phyloP scores from a whole-genome alignment of 1,140 invertebrate genomes.

The Ectropis grisescens region DNA sequence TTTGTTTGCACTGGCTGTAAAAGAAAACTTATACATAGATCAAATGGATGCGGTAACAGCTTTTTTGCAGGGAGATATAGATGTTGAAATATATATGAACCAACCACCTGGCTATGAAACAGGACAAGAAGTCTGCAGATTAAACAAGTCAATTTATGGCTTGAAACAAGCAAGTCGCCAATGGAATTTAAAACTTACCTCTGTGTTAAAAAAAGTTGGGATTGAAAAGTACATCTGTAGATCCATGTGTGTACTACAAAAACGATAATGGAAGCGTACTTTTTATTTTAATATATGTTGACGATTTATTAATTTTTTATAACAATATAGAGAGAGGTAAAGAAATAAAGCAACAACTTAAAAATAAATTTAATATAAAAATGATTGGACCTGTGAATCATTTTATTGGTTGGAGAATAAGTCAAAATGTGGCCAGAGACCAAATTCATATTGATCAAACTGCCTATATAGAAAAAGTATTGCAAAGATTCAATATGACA shows the following conservation, averaged over 20 bases:
- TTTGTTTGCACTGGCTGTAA: conserved; percentile 36
- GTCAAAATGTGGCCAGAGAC: conserved; percentile 11
- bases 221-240: conserved; percentile 14
- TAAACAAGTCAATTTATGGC: conserved; percentile 44
- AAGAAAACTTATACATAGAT: conserved; percentile 23
- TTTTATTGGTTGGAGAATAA: conserved; percentile 36
- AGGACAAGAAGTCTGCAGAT: conserved; percentile 21
- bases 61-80: conserved; percentile 35
- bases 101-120: conserved; percentile 35
- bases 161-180: conserved; percentile 29
- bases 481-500: conserved; percentile 34
- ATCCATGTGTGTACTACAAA: conserved; percentile 30
- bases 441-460: conserved; percentile 32
- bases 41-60: conserved; percentile 35
- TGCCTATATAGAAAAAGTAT: conserved; percentile 32
- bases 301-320: conserved; percentile 24
- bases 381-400: conserved; percentile 13
- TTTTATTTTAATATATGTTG: conserved; percentile 29
- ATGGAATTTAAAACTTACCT: conserved; percentile 28
- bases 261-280: conserved; percentile 11
- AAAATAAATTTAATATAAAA: conserved; percentile 29
- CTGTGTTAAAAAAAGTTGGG: conserved; percentile 11
- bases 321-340: conserved; percentile 13
- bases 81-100: conserved; percentile 36
- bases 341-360: conserved; percentile 23